A percentile compares a stretch with the other conserved stretches of the same genome.
Conservation (phyloP, 2,888 invertebrate species). For the Drosophila ustulata region DNA sequence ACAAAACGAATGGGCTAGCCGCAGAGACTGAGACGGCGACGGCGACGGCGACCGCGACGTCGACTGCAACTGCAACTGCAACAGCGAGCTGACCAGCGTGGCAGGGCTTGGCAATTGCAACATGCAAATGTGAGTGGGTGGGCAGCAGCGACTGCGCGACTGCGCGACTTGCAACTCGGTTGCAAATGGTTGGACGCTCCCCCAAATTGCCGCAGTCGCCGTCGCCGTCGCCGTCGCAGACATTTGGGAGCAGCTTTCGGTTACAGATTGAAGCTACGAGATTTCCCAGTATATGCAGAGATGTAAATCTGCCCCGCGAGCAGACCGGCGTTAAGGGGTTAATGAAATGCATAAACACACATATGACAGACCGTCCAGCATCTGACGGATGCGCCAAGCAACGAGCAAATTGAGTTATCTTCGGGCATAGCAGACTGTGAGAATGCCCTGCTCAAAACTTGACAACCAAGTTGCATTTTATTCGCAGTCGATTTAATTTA, state of each 20-base stretch:
- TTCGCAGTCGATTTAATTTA: no score
- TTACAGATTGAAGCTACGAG: constrained; percentile 47
- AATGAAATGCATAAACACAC: constrained; percentile 22
- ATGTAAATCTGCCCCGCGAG: constrained; percentile 46
- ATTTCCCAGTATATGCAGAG: constrained; percentile 52
- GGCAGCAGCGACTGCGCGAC: constrained; percentile 37
- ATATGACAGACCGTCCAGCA: constrained; percentile 13
- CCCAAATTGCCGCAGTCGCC: constrained; percentile 28
- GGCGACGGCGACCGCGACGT: not conserved
- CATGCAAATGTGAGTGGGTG: constrained; percentile 82
- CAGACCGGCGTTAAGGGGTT: constrained; percentile 40
- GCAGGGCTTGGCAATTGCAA: constrained; percentile 59
- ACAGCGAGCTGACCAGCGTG: constrained; percentile 51
- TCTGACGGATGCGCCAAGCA: constrained; percentile 4
- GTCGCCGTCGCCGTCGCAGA: constrained; percentile 4
- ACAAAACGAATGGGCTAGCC: constrained; percentile 60
- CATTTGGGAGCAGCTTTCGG: constrained; percentile 49
- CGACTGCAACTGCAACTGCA: constrained; percentile 3
- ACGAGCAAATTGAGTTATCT: not conserved
- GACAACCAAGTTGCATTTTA: no score
- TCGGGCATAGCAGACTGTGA: no score
- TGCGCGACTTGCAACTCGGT: constrained; percentile 27
- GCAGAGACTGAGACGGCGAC: constrained; percentile 1
- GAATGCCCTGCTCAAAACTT: no score
- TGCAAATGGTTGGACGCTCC: constrained; percentile 52